These are phyloP conservation scores for Sitta europaea DNA, from an alignment of 2,113 vertebrate genomes.

Conservation along the genomic window DNA sequence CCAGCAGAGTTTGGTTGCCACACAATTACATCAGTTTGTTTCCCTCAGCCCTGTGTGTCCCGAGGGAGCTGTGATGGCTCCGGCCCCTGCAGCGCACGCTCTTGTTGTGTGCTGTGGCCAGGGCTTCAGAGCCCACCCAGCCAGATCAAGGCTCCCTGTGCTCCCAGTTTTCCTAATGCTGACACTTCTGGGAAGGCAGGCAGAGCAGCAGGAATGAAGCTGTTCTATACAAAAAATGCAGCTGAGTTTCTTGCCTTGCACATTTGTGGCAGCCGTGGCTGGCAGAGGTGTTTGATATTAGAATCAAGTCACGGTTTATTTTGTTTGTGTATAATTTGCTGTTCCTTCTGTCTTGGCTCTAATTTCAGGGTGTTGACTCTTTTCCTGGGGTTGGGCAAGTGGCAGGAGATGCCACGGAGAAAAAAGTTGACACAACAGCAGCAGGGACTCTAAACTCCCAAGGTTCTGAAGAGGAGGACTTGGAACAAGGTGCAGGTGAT, in stretches of 20 bases:
- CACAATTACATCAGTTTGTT: conserved; percentile 38
- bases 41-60: background rate
- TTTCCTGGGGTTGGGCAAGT: background rate
- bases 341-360: background rate
- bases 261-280: background rate
- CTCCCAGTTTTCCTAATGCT: conserved; percentile 20
- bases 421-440: background rate
- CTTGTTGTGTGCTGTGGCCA: conserved; percentile 14
- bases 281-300: background rate
- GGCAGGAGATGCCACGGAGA: background rate
- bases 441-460: background rate
- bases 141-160: background rate
- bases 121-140: conserved; percentile 35
- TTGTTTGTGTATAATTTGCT: background rate
- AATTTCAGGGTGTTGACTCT: conserved; percentile 48
- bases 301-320: background rate
- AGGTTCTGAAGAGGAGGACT: background rate
- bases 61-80: background rate
- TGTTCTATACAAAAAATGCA: background rate
- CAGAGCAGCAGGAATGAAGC: background rate
- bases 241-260: background rate
- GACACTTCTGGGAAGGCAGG: background rate
- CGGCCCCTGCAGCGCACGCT: background rate
- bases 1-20: background rate
- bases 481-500: background rate